Conservation (phyloP, 2,113 vertebrate species). For the Oryzias woworae region DNA sequence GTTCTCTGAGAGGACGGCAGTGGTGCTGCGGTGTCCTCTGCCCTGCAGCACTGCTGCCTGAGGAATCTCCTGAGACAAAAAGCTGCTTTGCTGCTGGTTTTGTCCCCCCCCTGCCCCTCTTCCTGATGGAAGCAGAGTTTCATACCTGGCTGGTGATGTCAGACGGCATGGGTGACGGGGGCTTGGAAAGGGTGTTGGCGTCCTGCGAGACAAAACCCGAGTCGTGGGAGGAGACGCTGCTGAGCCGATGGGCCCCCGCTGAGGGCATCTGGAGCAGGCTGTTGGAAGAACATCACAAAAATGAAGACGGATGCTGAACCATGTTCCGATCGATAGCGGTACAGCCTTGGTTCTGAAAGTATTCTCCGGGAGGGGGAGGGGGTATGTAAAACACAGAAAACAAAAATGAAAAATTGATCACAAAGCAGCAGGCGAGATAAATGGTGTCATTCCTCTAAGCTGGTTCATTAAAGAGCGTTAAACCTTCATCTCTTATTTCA, state of each 20-base stretch:
- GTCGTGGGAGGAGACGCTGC: constrained; percentile 98
- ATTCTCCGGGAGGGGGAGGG: background rate
- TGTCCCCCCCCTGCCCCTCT: background rate
- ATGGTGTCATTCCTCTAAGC: constrained; percentile 44
- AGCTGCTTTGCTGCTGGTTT: constrained; percentile 8
- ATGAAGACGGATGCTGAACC: constrained; percentile 1
- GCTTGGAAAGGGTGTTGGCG: constrained; percentile 90
- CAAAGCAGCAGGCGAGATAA: constrained; percentile 38
- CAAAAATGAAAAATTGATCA: constrained; percentile 35
- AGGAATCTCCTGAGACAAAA: constrained; percentile 11
- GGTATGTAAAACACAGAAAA: background rate
- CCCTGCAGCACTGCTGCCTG: constrained; percentile 7
- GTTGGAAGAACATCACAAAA: constrained; percentile 32
- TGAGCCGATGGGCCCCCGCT: constrained; percentile 87
- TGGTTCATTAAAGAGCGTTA: constrained; percentile 55
- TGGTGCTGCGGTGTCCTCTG: constrained; percentile 9
- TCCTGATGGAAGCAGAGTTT: constrained; percentile 2
- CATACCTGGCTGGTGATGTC: constrained; percentile 97
- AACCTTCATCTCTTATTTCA: constrained; percentile 43
- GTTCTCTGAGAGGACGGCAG: constrained; percentile 14
- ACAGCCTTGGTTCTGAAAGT: constrained; percentile 11
- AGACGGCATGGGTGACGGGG: constrained; percentile 95
- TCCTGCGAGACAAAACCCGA: constrained; percentile 98
- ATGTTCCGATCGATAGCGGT: background rate
- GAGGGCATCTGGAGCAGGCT: constrained; percentile 91